Conservation (phyloP, 1,140 invertebrate species). For the Drosophila paulistorum region DNA sequence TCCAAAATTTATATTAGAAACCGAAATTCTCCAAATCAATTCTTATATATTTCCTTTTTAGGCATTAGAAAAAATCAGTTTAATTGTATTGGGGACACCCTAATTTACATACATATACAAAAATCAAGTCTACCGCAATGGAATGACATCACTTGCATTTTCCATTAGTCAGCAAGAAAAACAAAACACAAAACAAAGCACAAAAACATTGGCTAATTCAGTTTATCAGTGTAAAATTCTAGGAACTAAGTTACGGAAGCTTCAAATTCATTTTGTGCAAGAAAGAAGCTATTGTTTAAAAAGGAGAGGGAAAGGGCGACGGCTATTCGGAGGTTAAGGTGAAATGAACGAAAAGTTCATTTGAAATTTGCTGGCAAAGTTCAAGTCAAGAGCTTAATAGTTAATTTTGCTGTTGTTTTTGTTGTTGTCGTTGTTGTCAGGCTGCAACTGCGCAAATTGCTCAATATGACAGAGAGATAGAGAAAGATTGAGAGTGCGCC, state of each 20-base stretch:
- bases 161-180: constrained; percentile 52
- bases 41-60: no score
- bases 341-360: constrained; percentile 46
- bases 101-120: not conserved
- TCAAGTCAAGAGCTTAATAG: constrained; percentile 46
- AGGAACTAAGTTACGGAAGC: constrained; percentile 21
- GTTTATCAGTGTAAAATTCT: constrained; percentile 37
- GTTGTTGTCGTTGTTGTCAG: constrained; percentile 16
- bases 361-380: constrained; percentile 53
- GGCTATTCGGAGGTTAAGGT: constrained; percentile 30
- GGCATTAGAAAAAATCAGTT: no score
- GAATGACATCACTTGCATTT: constrained; percentile 59
- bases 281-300: constrained; percentile 6
- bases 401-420: constrained; percentile 22
- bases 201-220: constrained; percentile 43
- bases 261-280: constrained; percentile 10
- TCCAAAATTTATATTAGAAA: no score
- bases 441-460: constrained; percentile 77
- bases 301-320: not conserved
- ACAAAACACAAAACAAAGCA: constrained; percentile 4
- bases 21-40: no score
- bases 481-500: not conserved
- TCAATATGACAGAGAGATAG: constrained; percentile 22
- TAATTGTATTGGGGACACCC: no score
- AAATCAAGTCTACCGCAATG: constrained; percentile 20